Percentiles rank a stretch among this genome's conserved stretches.
These are phyloP conservation scores for Rhyacophila brunnea DNA, from an alignment of 1,140 invertebrate genomes.

Conservation along the genomic window DNA sequence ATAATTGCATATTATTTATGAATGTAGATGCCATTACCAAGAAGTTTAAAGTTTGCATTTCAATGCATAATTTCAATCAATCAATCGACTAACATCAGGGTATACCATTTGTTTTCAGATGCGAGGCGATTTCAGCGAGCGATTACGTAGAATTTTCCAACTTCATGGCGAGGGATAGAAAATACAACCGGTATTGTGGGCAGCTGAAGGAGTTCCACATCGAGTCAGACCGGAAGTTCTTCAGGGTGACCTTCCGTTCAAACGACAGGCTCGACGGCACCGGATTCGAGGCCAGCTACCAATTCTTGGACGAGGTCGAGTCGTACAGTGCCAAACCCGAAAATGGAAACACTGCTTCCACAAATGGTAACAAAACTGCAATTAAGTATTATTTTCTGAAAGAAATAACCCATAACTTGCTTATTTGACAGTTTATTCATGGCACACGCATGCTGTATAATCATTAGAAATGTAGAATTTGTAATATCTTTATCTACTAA, in stretches of 20 bases:
- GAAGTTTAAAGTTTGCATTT: too few species aligned
- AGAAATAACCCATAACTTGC: too few species aligned
- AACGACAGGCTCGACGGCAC: constrained; percentile 91
- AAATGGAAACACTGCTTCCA: constrained; percentile 3
- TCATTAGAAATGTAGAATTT: too few species aligned
- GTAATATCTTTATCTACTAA: too few species aligned
- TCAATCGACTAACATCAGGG: too few species aligned
- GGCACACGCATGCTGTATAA: too few species aligned
- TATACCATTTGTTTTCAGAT: constrained; percentile 58
- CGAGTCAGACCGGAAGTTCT: constrained; percentile 88
- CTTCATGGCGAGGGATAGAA: constrained; percentile 82
- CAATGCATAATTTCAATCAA: too few species aligned
- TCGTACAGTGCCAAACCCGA: constrained; percentile 45
- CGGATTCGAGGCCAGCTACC: constrained; percentile 89
- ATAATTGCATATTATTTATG: too few species aligned
- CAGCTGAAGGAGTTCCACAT: constrained; percentile 75
- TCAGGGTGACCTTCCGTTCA: constrained; percentile 90
- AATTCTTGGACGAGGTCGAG: constrained; percentile 62
- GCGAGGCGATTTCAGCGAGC: constrained; percentile 81
- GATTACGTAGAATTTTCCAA: constrained; percentile 96
- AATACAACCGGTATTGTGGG: constrained; percentile 84
- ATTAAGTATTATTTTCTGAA: neutral
- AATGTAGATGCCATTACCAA: too few species aligned
- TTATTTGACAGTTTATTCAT: too few species aligned
- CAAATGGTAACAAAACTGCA: constrained; percentile 2